Evolutionary conservation across 2,113 vertebrate species (phyloP).

Genomic region (Melospiza melodia): DNA sequence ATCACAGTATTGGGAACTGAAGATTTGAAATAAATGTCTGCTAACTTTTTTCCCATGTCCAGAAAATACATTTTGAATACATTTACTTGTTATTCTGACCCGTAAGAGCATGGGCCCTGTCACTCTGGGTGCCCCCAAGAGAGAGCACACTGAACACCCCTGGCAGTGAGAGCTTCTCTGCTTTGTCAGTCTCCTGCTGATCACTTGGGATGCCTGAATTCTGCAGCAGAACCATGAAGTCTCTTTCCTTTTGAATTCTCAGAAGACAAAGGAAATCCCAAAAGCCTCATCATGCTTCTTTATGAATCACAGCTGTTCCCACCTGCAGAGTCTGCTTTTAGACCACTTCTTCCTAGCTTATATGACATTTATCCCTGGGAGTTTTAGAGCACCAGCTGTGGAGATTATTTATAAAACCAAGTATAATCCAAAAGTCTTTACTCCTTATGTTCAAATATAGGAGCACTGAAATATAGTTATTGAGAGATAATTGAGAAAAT

Average conservation of each 20-base stretch:
- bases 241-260: neutral
- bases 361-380: neutral
- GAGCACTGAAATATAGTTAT: neutral
- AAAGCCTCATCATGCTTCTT: neutral
- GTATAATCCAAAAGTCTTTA: neutral
- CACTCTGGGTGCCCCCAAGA: neutral
- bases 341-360: neutral
- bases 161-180: neutral
- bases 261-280: neutral
- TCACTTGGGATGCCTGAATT: neutral
- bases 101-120: neutral
- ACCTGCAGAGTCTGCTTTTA: neutral
- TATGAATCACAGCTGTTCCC: slow-evolving; percentile 1
- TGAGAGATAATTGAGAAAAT: neutral
- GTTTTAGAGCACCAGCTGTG: neutral
- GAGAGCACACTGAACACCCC: accelerated
- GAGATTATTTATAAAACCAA: neutral
- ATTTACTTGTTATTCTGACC: neutral
- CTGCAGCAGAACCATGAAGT: neutral
- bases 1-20: neutral
- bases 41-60: neutral
- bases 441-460: neutral
- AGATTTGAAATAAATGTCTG: neutral
- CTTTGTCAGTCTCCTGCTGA: neutral
- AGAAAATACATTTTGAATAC: neutral